These are phyloP conservation scores for Diogma glabrata DNA, from an alignment of 2,888 invertebrate species.

Conservation along the genomic window DNA sequence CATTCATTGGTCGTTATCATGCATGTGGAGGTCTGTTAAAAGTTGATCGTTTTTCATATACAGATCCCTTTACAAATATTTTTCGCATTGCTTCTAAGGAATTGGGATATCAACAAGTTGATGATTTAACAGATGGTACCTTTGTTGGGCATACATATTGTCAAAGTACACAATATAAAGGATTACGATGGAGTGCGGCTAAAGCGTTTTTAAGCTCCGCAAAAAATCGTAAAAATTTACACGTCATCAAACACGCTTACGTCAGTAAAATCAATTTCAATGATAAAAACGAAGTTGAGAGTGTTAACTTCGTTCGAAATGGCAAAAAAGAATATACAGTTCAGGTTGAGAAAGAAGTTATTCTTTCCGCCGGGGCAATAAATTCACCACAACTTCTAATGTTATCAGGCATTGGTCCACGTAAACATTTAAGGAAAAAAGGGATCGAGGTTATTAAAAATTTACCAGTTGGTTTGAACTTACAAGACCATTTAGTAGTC, in stretches of 20 bases:
- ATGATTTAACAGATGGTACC: constrained; percentile 49
- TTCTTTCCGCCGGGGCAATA: constrained; percentile 31
- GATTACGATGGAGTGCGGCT: constrained; percentile 57
- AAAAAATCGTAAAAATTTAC: constrained; percentile 22
- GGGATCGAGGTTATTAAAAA: constrained; percentile 23
- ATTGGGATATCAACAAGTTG: constrained; percentile 47
- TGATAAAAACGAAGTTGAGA: not conserved
- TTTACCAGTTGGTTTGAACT: constrained; percentile 51
- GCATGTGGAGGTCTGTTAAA: constrained; percentile 47
- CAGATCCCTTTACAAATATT: constrained; percentile 40
- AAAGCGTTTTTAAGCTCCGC: constrained; percentile 53
- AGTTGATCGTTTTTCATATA: constrained; percentile 39
- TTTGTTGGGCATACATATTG: constrained; percentile 57
- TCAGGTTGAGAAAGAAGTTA: constrained; percentile 23
- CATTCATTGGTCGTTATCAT: constrained; percentile 44
- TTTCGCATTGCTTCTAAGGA: constrained; percentile 51
- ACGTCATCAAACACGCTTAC: constrained; percentile 22
- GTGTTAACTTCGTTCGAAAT: constrained; percentile 16
- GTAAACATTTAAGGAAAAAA: constrained; percentile 21
- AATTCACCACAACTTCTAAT: constrained; percentile 31
- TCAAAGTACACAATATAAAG: constrained; percentile 54
- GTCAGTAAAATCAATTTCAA: constrained; percentile 17
- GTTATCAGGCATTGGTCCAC: constrained; percentile 31
- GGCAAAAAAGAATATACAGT: constrained; percentile 17
- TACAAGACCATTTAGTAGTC: constrained; percentile 67